phyloP scores from a whole-genome alignment of 2,113 vertebrate species.

The Rhynchomys soricoides region DNA sequence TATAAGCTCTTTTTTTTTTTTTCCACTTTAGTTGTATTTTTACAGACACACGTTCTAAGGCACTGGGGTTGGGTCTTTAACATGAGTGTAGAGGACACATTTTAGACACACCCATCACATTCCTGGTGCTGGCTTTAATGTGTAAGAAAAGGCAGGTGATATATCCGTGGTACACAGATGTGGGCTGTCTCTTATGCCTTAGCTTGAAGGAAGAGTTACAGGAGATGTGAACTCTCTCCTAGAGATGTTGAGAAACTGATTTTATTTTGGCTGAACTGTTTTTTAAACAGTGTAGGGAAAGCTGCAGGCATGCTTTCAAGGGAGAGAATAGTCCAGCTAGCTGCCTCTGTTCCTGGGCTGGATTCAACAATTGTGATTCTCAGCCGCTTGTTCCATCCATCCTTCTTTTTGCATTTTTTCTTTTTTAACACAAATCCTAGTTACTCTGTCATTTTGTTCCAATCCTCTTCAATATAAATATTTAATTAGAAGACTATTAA shows the following conservation, averaged over 20 bases:
- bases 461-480: not conserved
- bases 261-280: not conserved
- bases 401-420: not conserved
- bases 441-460: not conserved
- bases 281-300: not conserved
- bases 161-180: not conserved
- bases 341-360: not conserved
- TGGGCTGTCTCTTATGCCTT: not conserved
- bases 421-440: not conserved
- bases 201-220: not conserved
- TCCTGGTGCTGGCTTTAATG: not conserved
- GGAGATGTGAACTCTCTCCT: not conserved
- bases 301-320: not conserved
- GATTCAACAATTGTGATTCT: not conserved
- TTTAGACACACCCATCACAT: not conserved
- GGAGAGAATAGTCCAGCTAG: not conserved
- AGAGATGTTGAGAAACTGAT: not conserved
- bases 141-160: not conserved
- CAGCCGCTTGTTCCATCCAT: not conserved
- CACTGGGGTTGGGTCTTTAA: not conserved
- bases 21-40: not conserved
- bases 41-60: not conserved
- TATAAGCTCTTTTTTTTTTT: not conserved
- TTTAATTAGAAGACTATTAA: constrained; percentile 3
- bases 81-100: not conserved